A percentile compares a stretch with the other conserved stretches of the same genome.
Conservation (phyloP, 1,140 invertebrate species). For the Drosophila subpulchrella region DNA sequence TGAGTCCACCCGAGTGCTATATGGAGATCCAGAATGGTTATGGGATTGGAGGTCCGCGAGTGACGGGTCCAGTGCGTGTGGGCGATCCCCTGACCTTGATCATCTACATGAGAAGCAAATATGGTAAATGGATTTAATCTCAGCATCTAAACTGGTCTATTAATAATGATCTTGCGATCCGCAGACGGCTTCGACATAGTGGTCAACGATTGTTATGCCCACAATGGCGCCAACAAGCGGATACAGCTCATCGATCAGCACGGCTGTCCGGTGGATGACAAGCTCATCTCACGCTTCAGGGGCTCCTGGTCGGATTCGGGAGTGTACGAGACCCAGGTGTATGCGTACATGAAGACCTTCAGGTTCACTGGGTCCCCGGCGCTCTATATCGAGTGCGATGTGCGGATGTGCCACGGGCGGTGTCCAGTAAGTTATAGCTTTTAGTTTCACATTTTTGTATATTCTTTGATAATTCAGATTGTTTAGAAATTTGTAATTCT, state of each 20-base stretch:
- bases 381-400: conserved; percentile 97
- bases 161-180: conserved; percentile 66
- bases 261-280: conserved; percentile 97
- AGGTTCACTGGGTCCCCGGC: conserved; percentile 96
- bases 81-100: conserved; percentile 96
- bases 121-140: conserved; percentile 87
- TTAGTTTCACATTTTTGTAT: no score
- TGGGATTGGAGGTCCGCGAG: conserved; percentile 92
- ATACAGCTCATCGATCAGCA: conserved; percentile 97
- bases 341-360: conserved; percentile 98
- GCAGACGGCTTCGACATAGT: conserved; percentile 97
- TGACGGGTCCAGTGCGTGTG: conserved; percentile 94
- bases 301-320: conserved; percentile 96
- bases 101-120: conserved; percentile 97
- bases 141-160: neutral
- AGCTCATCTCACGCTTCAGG: conserved; percentile 95
- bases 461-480: no score
- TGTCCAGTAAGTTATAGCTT: conserved; percentile 89
- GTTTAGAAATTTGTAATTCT: no score
- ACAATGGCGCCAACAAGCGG: conserved; percentile 96
- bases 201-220: conserved; percentile 97
- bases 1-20: conserved; percentile 96
- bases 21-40: conserved; percentile 97
- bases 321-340: conserved; percentile 96
- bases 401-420: conserved; percentile 96